phyloP scores from a whole-genome alignment of 2,888 invertebrate genomes.

The Eupithecia centaureata region DNA sequence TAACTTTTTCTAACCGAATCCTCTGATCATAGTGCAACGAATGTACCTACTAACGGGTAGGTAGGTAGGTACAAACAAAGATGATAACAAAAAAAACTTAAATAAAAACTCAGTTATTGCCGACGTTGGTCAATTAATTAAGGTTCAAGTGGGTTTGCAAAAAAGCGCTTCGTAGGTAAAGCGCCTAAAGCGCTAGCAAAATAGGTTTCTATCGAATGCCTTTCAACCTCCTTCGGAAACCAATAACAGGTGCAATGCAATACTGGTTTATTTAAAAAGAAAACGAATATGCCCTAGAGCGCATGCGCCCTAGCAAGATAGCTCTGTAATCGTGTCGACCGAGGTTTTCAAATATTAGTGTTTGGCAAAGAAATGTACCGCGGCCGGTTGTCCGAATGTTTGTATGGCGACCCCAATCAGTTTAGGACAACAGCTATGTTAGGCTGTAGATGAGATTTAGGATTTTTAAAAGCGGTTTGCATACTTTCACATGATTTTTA shows the following conservation, averaged over 20 bases:
- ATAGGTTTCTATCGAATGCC: background rate
- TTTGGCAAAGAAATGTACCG: slow-evolving; percentile 77
- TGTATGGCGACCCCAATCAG: slow-evolving; percentile 59
- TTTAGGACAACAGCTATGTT: slow-evolving; percentile 24
- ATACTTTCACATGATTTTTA: background rate
- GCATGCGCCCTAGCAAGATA: slow-evolving; percentile 50
- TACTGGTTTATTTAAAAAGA: slow-evolving; percentile 12
- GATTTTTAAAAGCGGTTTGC: slow-evolving; percentile 12
- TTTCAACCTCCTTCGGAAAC: background rate
- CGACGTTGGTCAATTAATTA: too few species aligned
- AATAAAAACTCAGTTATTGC: too few species aligned
- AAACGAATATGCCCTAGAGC: slow-evolving; percentile 18
- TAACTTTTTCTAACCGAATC: too few species aligned
- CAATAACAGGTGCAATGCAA: slow-evolving; percentile 2
- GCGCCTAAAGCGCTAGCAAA: too few species aligned
- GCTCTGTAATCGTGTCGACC: slow-evolving; percentile 66
- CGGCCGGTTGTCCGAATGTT: slow-evolving; percentile 50
- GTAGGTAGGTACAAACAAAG: too few species aligned
- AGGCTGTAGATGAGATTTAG: slow-evolving; percentile 18
- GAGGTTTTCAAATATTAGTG: slow-evolving; percentile 79
- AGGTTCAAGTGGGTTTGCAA: too few species aligned
- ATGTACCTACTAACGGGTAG: too few species aligned
- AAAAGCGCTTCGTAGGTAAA: background rate
- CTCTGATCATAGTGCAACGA: too few species aligned
- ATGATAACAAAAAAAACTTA: too few species aligned